Conservation (phyloP, 2,797 vertebrate genomes). For the Leptodactylus fallax region DNA sequence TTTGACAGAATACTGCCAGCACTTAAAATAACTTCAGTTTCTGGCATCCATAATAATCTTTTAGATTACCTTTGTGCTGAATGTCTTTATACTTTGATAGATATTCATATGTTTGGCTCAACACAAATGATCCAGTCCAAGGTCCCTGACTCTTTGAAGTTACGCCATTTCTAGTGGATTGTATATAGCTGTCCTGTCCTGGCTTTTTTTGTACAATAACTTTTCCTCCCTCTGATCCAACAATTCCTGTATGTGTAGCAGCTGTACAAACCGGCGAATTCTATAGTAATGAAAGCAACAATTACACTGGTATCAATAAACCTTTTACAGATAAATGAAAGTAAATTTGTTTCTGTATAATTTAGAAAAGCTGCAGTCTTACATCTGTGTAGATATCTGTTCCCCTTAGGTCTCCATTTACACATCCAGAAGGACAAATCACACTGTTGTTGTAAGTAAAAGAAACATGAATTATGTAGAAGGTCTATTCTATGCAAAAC, state of each 20-base stretch:
- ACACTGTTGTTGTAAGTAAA: not conserved
- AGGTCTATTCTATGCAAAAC: not conserved
- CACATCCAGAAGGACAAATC: not conserved
- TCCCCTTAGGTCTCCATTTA: not conserved
- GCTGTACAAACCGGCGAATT: constrained; percentile 1
- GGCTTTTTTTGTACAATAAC: constrained; percentile 6
- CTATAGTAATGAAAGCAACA: not conserved
- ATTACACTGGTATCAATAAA: not conserved
- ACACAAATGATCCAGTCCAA: constrained; percentile 26
- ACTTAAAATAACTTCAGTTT: not conserved
- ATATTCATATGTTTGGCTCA: constrained; percentile 5
- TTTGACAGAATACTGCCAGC: not conserved
- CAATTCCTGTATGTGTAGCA: constrained; percentile 1
- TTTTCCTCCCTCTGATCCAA: not conserved
- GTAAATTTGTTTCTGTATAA: not conserved
- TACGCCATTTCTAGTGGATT: constrained; percentile 18
- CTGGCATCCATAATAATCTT: not conserved
- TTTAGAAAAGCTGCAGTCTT: not conserved
- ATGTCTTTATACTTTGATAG: not conserved
- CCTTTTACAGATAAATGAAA: not conserved
- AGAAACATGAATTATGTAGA: no score
- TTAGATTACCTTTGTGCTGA: not conserved
- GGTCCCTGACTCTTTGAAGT: not conserved
- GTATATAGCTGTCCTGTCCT: not conserved
- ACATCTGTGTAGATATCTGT: constrained; percentile 17